phyloP scores from a whole-genome alignment of 2,888 invertebrate species.

The Trissolcus brochymenae region DNA sequence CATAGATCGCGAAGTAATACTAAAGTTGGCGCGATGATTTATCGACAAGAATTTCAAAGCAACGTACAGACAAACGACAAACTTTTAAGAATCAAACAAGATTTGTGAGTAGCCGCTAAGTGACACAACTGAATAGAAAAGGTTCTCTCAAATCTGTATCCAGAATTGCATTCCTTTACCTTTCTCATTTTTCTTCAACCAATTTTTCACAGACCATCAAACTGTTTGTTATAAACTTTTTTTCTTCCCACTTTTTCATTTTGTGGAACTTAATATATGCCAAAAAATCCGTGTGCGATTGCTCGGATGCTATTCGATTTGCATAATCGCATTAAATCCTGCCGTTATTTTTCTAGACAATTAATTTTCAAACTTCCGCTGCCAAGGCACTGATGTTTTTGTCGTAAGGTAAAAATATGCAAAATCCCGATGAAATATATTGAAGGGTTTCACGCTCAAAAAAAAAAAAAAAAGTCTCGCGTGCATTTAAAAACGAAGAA shows the following conservation, averaged over 20 bases:
- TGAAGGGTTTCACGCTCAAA: conserved; percentile 26
- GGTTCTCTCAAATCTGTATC: background rate
- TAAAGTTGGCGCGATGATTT: conserved; percentile 25
- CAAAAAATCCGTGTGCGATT: conserved; percentile 20
- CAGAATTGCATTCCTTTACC: background rate
- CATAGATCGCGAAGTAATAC: conserved; percentile 30
- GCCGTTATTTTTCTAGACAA: conserved; percentile 45
- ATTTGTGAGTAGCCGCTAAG: conserved; percentile 22
- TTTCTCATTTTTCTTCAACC: background rate
- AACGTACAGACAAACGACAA: conserved; percentile 9
- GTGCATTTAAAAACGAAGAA: conserved; percentile 2
- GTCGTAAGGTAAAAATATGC: conserved; percentile 41
- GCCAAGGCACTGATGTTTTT: conserved; percentile 37
- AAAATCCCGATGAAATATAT: conserved; percentile 47
- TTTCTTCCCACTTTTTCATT: background rate
- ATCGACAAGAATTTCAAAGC: conserved; percentile 21
- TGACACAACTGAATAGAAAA: conserved; percentile 19
- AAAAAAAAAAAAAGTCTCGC: conserved; percentile 11
- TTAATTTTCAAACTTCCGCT: conserved; percentile 46
- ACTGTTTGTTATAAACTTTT: background rate
- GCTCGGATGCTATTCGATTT: conserved; percentile 15
- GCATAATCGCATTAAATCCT: conserved; percentile 42
- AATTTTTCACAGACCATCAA: background rate
- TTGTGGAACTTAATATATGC: conserved; percentile 3
- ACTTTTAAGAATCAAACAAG: conserved; percentile 31